Percentiles rank a stretch among this genome's conserved stretches.
phyloP scores from a whole-genome alignment of 2,113 vertebrate species.

The Psephotus haematonotus region DNA sequence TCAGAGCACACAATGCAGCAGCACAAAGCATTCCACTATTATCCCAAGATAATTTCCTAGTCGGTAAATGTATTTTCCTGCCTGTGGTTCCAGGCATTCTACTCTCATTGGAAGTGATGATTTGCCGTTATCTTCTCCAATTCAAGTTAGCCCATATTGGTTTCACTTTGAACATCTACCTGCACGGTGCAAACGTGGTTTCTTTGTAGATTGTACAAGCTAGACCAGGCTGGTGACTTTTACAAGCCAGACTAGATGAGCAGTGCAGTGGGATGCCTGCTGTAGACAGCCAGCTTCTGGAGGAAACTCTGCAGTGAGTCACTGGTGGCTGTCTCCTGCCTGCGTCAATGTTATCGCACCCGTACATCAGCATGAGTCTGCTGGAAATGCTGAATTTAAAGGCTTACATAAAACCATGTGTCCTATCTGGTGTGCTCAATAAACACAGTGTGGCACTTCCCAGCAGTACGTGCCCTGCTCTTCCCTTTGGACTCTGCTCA shows the following conservation, averaged over 20 bases:
- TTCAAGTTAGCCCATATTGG: not conserved
- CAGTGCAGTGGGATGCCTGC: not conserved
- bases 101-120: constrained; percentile 5
- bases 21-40: constrained; percentile 14
- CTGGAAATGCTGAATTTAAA: not conserved
- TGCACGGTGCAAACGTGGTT: not conserved
- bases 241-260: not conserved
- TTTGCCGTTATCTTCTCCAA: constrained; percentile 13
- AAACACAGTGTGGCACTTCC: not conserved
- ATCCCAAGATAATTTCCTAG: constrained; percentile 50
- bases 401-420: not conserved
- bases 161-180: not conserved
- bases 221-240: not conserved
- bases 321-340: constrained; percentile 1
- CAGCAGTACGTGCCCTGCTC: constrained; percentile 10
- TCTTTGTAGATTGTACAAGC: not conserved
- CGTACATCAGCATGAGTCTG: not conserved
- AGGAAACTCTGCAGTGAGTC: not conserved
- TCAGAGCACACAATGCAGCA: not conserved
- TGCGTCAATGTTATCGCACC: not conserved
- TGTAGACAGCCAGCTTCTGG: not conserved
- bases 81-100: constrained; percentile 17
- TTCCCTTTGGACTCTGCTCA: not conserved
- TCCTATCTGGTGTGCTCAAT: not conserved
- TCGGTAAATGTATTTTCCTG: constrained; percentile 28